A percentile compares a stretch with the other conserved stretches of the same genome.
These are phyloP conservation scores for Embidobia sp. DNA, from an alignment of 2,888 invertebrate genomes.

Conservation along the genomic window DNA sequence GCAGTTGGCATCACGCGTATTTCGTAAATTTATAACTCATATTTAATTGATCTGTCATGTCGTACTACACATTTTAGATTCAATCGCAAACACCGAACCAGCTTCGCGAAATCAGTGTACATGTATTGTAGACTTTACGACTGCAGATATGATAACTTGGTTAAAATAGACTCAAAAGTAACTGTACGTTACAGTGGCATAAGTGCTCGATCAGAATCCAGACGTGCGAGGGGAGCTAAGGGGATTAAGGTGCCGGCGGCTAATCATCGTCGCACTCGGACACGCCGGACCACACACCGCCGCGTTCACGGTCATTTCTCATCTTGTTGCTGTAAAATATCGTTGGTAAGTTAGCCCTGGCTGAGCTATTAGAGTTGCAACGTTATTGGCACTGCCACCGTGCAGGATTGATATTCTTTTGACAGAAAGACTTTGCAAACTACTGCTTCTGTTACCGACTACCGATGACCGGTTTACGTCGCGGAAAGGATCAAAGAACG, in stretches of 20 bases:
- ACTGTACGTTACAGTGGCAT: slow-evolving; percentile 50
- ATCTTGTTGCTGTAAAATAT: slow-evolving; percentile 65
- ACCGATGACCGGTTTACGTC: slow-evolving; percentile 36
- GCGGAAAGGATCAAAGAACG: slow-evolving; percentile 51
- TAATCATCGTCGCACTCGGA: slow-evolving; percentile 77
- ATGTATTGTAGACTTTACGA: neutral
- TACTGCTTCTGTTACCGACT: slow-evolving; percentile 8
- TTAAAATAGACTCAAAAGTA: slow-evolving; percentile 10
- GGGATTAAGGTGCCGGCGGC: slow-evolving; percentile 74
- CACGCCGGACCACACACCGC: slow-evolving; percentile 65
- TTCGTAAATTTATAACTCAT: no score
- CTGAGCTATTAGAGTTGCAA: slow-evolving; percentile 37
- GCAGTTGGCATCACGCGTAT: no score
- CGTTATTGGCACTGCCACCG: slow-evolving; percentile 51
- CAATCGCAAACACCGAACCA: no score
- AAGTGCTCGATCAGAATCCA: slow-evolving; percentile 57
- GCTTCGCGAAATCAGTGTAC: no score
- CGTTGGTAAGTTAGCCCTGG: slow-evolving; percentile 45
- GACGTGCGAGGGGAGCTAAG: slow-evolving; percentile 54
- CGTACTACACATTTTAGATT: no score
- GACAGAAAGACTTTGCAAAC: slow-evolving; percentile 37
- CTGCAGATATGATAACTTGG: no score
- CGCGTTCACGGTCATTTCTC: slow-evolving; percentile 69
- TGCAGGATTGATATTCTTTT: slow-evolving; percentile 55
- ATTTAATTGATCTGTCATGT: no score